Evolutionary conservation across 1,140 invertebrate genomes (phyloP).

Genomic region (Ceratina calcarata): DNA sequence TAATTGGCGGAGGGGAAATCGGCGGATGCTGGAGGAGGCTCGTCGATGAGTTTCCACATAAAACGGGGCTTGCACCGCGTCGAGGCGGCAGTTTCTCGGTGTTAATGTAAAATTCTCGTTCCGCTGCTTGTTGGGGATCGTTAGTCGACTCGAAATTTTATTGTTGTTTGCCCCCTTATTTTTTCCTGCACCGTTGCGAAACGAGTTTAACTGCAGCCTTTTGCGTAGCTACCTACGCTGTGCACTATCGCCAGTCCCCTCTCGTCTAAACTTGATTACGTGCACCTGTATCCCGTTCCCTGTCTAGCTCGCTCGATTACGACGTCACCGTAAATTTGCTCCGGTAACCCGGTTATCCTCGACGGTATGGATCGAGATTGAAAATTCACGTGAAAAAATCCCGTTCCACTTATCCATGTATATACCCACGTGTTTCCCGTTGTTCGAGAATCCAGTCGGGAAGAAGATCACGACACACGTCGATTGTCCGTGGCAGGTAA

Average conservation of each 20-base stretch:
- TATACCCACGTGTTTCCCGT: background rate
- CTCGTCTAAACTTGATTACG: background rate
- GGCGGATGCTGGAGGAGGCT: background rate
- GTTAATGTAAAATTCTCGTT: background rate
- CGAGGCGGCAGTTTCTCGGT: background rate
- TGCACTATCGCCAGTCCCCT: background rate
- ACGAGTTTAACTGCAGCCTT: background rate
- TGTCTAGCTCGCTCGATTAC: slow-evolving; percentile 16
- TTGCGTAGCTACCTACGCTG: background rate
- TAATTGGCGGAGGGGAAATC: slow-evolving; percentile 18
- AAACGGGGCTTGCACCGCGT: background rate
- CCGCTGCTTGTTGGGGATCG: background rate
- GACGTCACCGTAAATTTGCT: slow-evolving; percentile 27
- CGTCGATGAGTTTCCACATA: slow-evolving; percentile 5
- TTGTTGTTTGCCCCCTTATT: background rate
- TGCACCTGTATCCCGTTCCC: slow-evolving; percentile 9
- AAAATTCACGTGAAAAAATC: slow-evolving; percentile 22
- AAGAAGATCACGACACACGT: slow-evolving; percentile 37
- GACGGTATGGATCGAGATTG: slow-evolving; percentile 28
- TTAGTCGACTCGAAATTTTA: background rate
- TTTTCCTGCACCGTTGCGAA: background rate
- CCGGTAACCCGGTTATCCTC: slow-evolving; percentile 30
- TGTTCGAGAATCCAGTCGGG: background rate
- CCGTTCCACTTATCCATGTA: background rate
- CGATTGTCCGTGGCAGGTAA: slow-evolving; percentile 58